Percentiles rank a stretch among this genome's conserved stretches.
Evolutionary conservation across 2,797 vertebrate genomes (phyloP).

Genomic region (Anguilla marmorata): DNA sequence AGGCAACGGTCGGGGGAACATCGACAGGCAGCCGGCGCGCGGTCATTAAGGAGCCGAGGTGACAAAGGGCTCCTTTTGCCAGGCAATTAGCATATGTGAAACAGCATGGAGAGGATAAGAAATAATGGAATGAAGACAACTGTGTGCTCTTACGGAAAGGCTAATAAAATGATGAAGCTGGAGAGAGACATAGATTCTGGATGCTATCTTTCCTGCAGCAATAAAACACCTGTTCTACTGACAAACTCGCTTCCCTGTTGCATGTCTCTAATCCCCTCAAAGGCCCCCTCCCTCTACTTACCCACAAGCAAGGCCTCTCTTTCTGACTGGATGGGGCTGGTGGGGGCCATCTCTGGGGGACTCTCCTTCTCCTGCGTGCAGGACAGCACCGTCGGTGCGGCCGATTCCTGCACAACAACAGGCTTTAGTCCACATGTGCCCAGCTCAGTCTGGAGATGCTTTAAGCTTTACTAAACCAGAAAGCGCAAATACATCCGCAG

Average conservation of each 20-base stretch:
- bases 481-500: background rate
- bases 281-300: slow-evolving; percentile 49
- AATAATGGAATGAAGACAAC: background rate
- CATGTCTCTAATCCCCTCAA: background rate
- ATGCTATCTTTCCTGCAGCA: background rate
- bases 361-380: slow-evolving; percentile 70
- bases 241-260: background rate
- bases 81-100: slow-evolving; percentile 10
- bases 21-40: background rate
- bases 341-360: slow-evolving; percentile 59
- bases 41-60: background rate
- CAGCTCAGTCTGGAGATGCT: background rate
- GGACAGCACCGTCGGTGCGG: slow-evolving; percentile 71
- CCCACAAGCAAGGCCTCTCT: slow-evolving; percentile 73
- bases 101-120: background rate
- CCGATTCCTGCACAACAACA: slow-evolving; percentile 67
- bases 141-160: background rate
- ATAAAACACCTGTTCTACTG: background rate
- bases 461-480: background rate
- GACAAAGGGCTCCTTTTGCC: slow-evolving; percentile 1
- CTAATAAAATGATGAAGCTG: background rate
- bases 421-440: background rate
- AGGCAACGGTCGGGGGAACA: background rate
- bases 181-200: background rate
- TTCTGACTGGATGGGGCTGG: slow-evolving; percentile 70